Evolutionary conservation across 2,888 invertebrate genomes (phyloP), one percentile per base, ranked within the genome.

Genomic region (Callosobruchus maculatus): DNA sequence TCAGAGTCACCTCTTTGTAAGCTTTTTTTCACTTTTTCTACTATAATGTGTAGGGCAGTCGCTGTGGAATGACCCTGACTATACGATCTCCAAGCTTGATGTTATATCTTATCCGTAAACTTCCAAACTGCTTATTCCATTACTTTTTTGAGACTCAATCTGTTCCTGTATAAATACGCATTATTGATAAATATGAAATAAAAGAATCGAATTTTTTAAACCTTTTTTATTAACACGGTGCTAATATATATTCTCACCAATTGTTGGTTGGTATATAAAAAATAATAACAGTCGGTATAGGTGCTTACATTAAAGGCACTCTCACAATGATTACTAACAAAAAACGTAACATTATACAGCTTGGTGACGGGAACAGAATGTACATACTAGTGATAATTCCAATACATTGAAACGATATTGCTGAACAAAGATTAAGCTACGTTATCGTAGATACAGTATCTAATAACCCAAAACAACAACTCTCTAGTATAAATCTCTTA

Each of bases 271-370:
- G 49, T 49, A 49, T 49, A 49, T 49, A 49, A 49, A 49, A 49
- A 77, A 80, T 80, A 81, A 77, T 78, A 80, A 81, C 80, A 81
- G 80, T 81, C 81, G 79, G 77, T 77, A 78, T 78, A 70, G 74
- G 81, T 81, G 81, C 81, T 81, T 21, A 49, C 49, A 49, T 49
- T 49, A 68, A 81, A 81, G 81, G 81, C 81, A 81, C 81, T 81
- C 81, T 21, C 68, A 68, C 22, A 49, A 49, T 49, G 49, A 21
- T 68, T 21, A 68, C 68, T 18, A 68, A 68, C 22, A 21, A 13
- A 68, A 68, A 68, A 18, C 22, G 9, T 68, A 68, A 68, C n/a
- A 4, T 20, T 21, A n/a, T n/a, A n/a, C 9, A 68, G 68, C 49
- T 49, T 49, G 13, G 1, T 49, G 49, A 49, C 7, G 4, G 49